A percentile compares a stretch with the other conserved stretches of the same genome.
Conservation (phyloP, 2,113 vertebrate genomes). For the Gasterosteus aculeatus region DNA sequence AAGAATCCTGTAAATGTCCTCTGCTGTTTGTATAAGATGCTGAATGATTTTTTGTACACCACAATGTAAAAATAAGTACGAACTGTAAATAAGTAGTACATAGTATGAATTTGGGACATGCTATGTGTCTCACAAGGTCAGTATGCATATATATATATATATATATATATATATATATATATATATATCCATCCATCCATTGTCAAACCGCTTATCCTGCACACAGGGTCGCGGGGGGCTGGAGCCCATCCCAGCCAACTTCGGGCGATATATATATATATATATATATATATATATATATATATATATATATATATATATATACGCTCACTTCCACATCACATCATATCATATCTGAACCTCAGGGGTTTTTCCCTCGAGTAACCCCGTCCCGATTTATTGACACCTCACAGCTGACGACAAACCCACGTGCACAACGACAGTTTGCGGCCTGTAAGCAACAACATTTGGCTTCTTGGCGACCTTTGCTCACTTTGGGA, state of each 20-base stretch:
- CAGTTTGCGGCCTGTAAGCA: background rate
- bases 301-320: background rate
- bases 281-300: background rate
- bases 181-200: too few species aligned
- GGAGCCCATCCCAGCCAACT: too few species aligned
- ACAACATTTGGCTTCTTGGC: constrained; percentile 21
- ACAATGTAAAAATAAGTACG: background rate
- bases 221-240: too few species aligned
- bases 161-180: too few species aligned
- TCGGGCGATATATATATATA: background rate
- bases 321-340: background rate
- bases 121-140: background rate
- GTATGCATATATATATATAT: background rate
- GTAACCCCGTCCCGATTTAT: background rate
- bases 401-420: background rate
- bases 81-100: background rate
- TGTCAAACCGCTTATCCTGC: too few species aligned
- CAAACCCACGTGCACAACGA: background rate
- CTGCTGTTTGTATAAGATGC: background rate
- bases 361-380: background rate
- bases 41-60: background rate
- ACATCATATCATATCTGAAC: background rate
- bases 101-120: background rate
- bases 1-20: background rate
- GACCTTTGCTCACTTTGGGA: constrained; percentile 68